These are phyloP conservation scores for Hemiscyllium ocellatum DNA, from an alignment of 2,113 vertebrate genomes.

Conservation along the genomic window DNA sequence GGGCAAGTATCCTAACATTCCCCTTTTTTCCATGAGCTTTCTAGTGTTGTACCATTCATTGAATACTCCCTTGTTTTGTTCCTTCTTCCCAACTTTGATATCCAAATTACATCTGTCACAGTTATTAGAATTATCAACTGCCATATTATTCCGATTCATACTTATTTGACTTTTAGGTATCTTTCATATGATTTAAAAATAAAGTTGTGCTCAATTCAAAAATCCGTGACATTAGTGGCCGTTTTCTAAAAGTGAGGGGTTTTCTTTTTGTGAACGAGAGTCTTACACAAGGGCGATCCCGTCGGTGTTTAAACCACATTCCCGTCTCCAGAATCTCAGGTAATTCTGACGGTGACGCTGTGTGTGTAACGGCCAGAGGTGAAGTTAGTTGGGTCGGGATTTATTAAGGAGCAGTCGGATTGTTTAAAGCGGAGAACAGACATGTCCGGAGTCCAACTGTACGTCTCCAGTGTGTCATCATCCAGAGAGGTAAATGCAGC, in stretches of 20 bases:
- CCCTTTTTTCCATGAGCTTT: too few relatives aligned
- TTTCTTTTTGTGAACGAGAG: neutral
- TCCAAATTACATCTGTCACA: neutral
- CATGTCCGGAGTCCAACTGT: conserved; percentile 20
- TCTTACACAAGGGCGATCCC: neutral
- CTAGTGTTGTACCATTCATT: too few relatives aligned
- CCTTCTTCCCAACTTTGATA: neutral
- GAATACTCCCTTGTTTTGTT: too few relatives aligned
- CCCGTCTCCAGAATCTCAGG: neutral
- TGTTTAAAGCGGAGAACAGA: neutral
- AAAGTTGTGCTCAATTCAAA: neutral
- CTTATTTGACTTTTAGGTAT: neutral
- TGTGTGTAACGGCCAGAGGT: neutral
- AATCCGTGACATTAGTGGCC: neutral
- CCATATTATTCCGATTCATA: neutral
- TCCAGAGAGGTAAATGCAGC: neutral
- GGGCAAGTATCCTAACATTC: too few relatives aligned
- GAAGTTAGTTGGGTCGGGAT: neutral
- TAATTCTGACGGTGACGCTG: neutral
- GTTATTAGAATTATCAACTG: neutral
- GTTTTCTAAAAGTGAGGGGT: neutral
- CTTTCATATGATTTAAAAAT: neutral
- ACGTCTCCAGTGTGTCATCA: neutral
- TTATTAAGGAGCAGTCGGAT: neutral
- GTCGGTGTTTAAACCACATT: neutral